phyloP scores from a whole-genome alignment of 2,113 vertebrate species.

The Lagopus leucura region DNA sequence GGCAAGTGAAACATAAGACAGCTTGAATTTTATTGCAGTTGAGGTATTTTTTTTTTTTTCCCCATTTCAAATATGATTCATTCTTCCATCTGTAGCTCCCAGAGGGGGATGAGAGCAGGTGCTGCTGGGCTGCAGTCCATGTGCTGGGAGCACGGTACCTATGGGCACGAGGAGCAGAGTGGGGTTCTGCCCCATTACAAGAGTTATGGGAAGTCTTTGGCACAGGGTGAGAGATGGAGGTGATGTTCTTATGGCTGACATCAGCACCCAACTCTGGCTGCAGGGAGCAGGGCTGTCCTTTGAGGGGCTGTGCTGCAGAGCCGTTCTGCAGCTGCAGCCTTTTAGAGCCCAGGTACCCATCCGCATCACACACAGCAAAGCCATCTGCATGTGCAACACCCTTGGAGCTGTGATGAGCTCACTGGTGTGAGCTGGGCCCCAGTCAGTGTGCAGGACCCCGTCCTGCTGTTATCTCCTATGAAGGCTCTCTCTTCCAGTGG shows the following conservation, averaged over 20 bases:
- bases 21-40: background rate
- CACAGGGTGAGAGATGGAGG: background rate
- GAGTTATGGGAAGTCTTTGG: background rate
- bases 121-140: accelerated
- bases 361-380: background rate
- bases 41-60: background rate
- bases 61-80: background rate
- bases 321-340: background rate
- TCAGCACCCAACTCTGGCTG: background rate
- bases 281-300: background rate
- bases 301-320: background rate
- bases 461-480: background rate
- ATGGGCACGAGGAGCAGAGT: background rate
- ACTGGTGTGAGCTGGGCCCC: background rate
- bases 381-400: background rate
- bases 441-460: background rate
- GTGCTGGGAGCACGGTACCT: background rate
- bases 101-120: background rate
- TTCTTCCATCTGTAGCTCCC: background rate
- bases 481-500: constrained; percentile 21
- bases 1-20: background rate
- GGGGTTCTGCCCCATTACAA: background rate
- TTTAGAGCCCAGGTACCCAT: background rate
- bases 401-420: background rate
- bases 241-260: background rate